Evolutionary conservation across 1,140 invertebrate genomes (phyloP), one percentile per base, ranked within the genome.

Genomic region (Caerostris darwini): DNA sequence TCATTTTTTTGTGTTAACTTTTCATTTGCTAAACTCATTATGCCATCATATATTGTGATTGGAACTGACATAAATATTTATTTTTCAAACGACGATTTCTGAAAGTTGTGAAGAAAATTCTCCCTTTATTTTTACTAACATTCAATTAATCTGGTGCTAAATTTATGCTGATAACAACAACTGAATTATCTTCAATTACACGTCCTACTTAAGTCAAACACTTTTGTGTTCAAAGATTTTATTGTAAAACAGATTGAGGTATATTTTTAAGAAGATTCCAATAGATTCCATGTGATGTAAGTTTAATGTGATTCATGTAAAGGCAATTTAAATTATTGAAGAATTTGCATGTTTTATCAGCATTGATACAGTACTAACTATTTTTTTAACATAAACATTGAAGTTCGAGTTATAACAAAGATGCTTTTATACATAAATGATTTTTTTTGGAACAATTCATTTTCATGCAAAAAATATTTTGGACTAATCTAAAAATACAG

Each of bases 11-110:
- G 34, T 91, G 69, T 81, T 91, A 50, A 77, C 34, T 56, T 91
- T 82, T 91, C 71, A 91, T 77, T 81, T 57, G 59, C 71, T 82
- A 53, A 57, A 71, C 90, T 91, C 90, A 91, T 91, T 81, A 77
- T 81, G 69, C 69, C 71, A 58, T 91, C 58, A 19, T 64, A 54
- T 34, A 53, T 85, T 88, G 86, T 88, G 86, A 88, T 88, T 64
- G 34, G 61, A 88, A 88, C 61, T 88, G 86, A 64, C 59, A 88
- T 53, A 88, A 88, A 88, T 64, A 88, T 88, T 88, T 88, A 88
- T 88, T 88, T 88, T 88, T 88, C 59, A 88, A 87, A 34, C 61
- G 64, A 64, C 58, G 61, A 64, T 88, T 88, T 88, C 53, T 61
- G 58, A 88, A 88, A 64, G 59, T 64, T 88, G 86, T 61, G 86